Base-by-base conservation (phyloP, 1,140 invertebrate species). In the Phthorimaea operculella region DNA sequence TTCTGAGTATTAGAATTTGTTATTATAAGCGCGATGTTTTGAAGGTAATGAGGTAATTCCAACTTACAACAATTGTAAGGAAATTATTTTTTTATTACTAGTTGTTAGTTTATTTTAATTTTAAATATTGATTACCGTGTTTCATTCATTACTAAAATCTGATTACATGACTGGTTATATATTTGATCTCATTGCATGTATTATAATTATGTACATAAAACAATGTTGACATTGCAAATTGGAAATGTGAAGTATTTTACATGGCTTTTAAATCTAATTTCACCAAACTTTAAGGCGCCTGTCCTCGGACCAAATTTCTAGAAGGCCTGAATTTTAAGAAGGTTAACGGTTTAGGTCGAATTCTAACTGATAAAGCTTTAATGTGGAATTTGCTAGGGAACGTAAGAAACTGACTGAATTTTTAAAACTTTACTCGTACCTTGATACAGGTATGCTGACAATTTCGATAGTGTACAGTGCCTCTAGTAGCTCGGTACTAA, bases 401-500 rank as follows among this genome's bases (percentile, higher is more conserved):
- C 60, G 68, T 71, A 76, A 65, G 74, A 58, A 66, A 77, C 74
- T 79, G 78, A 83, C 80, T 83, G 80, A 83, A 76, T 75, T 79
- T 80, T 74, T 72, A 69, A 79, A 75, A 64, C 63, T 76, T 76
- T 76, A 79, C 76, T 74, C 69, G 70, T 81, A 77, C 73, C 76
- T 75, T 74, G 75, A 73, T 81, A 80, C 78, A 81, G 80, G 73
- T 83, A 73, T 71, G 68, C 71, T 72, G 76, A 78, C 76, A 76
- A 70, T 69, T 66, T 60, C 57, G 51, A 51, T 68, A 68, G 60
- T 63, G 59, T 57, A 33, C 67, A 67, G 62, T 67, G 62, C 65
- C 68, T 65, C 51, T 60, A 51, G 55, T 62, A 55, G 6, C 21
- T 28, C 21, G 21, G 21, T 28, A 28, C 2, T 28, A 28, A n/a